Base-by-base conservation (phyloP, 1,140 invertebrate genomes). In the Drosophila takahashii region DNA sequence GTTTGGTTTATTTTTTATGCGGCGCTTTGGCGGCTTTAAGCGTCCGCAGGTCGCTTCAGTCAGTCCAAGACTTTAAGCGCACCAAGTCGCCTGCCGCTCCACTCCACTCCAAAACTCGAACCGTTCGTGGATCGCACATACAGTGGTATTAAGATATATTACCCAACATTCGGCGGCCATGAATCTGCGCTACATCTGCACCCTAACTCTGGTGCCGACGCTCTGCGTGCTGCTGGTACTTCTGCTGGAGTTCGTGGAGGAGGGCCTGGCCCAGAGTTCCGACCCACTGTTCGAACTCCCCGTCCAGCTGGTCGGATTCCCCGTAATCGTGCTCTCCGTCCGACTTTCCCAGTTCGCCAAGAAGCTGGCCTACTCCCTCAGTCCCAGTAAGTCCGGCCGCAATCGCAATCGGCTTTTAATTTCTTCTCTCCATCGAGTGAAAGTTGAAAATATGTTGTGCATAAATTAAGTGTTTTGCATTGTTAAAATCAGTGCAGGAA, bases 251-350 rank as follows among this genome's bases (percentile, higher is more conserved):
- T 83, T 81, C 15, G 73, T 91, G 13, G 87, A 89, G 56, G 70
- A 90, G 67, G 86, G 80, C 18, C 22, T 90, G 51, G 79, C 90
- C 42, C 91, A 91, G 52, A 87, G 92, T 16, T 91, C 93, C 3
- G 95, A 96, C 79, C 94, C 94, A 13, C 78, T 93, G 0, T 96
- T 97, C 79, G 95, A 96, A 87, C 78, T 97, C 41, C 96, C 96
- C 1, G 95, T 97, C 10, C 96, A 97, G 90, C 92, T 97, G 37
- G 93, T 97, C 8, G 96, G 96, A 45, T 97, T 97, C 83, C 96
- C 96, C 0, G 94, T 97, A 37, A 97, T 97, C 76, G 96, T 97
- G 51, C 87, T 96, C 26, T 95, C 96, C 3, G 96, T 97, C n/a
- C 93, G 96, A 84, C 92, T 97, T 42, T 95, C 95, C 1, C 96